phyloP scores from a whole-genome alignment of 2,113 vertebrate species.

The Passer montanus region DNA sequence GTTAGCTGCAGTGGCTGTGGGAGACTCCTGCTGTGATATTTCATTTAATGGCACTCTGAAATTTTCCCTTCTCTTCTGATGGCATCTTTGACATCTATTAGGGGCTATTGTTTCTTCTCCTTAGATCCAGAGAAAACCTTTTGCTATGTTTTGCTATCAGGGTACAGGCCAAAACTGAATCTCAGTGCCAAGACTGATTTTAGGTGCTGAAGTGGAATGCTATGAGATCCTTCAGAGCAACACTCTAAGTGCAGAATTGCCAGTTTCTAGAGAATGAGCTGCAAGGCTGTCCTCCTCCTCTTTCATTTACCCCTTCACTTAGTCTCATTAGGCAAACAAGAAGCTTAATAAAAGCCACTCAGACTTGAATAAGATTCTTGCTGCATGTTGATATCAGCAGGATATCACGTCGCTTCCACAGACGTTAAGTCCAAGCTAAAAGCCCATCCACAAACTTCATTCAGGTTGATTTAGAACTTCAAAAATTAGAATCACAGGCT shows the following conservation, averaged over 20 bases:
- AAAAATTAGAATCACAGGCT: background rate
- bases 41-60: background rate
- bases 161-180: background rate
- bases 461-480: conserved; percentile 17
- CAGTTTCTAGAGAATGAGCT: background rate
- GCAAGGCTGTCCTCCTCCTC: background rate
- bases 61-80: background rate
- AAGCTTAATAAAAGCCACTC: conserved; percentile 42
- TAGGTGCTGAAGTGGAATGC: background rate
- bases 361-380: conserved; percentile 7
- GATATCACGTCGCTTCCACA: background rate
- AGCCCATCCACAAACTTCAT: background rate
- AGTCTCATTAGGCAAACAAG: conserved; percentile 11
- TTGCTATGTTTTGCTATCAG: background rate
- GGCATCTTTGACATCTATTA: background rate
- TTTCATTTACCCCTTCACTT: background rate
- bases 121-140: background rate
- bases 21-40: conserved; percentile 37
- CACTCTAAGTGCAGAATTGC: background rate
- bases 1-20: conserved; percentile 19
- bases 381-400: conserved; percentile 14
- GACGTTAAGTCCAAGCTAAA: background rate
- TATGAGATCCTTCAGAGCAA: background rate
- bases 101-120: background rate
- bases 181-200: background rate